Conservation (phyloP, 2,797 vertebrate species). For the Diplodus sargus region DNA sequence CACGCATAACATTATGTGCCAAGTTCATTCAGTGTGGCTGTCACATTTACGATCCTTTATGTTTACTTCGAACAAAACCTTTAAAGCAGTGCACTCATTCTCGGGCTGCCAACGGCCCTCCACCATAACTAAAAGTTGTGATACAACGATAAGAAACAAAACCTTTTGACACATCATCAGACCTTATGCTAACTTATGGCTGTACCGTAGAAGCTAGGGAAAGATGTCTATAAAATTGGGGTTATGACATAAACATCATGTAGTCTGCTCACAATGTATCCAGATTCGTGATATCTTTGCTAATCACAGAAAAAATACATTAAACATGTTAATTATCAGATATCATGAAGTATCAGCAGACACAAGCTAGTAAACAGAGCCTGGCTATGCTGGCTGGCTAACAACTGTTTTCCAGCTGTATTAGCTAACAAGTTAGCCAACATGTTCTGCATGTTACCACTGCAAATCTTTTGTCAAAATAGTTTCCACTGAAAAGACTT, state of each 20-base stretch:
- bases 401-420: no score
- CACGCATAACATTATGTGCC: not conserved
- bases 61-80: not conserved
- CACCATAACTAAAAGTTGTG: not conserved
- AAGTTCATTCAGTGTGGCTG: not conserved
- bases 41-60: not conserved
- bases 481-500: no score
- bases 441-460: not conserved
- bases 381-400: no score
- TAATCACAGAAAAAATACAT: no score
- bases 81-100: not conserved
- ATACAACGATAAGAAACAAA: not conserved
- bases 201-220: not conserved
- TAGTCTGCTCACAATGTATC: not conserved
- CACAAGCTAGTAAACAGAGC: no score
- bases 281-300: not conserved
- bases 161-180: not conserved
- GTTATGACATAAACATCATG: not conserved
- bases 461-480: not conserved
- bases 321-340: no score
- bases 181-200: not conserved
- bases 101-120: not conserved
- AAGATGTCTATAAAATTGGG: not conserved
- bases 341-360: no score
- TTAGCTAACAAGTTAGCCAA: not conserved